These are phyloP conservation scores for Bursaphelenchus mucronatus DNA, from an alignment of 1,140 invertebrate genomes.

Conservation along the genomic window DNA sequence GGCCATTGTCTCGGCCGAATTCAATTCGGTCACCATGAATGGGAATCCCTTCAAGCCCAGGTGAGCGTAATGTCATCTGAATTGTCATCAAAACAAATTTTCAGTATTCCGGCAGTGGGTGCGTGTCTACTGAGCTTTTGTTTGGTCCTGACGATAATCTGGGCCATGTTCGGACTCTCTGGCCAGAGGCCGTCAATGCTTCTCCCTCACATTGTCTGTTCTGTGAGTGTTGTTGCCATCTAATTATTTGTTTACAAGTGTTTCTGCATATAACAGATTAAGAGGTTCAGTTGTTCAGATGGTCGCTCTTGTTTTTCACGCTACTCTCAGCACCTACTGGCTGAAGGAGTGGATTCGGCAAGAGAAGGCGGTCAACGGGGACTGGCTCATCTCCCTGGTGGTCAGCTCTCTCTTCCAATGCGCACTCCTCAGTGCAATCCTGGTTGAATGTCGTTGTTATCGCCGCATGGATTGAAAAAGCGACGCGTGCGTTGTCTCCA, in stretches of 20 bases:
- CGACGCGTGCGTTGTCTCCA: not conserved
- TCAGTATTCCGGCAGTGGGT: constrained; percentile 12
- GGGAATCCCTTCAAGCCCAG: constrained; percentile 10
- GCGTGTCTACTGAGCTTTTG: constrained; percentile 18
- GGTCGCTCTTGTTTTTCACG: constrained; percentile 8
- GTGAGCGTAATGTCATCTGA: not conserved
- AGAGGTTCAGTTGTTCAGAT: not conserved
- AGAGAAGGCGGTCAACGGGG: not conserved
- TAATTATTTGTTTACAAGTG: too few relatives aligned
- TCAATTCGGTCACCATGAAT: constrained; percentile 18
- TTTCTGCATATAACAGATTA: not conserved
- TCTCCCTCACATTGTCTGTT: constrained; percentile 23
- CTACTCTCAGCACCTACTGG: constrained; percentile 5
- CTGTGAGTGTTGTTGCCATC: constrained; percentile 15
- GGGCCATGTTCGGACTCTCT: constrained; percentile 22
- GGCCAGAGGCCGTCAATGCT: constrained; percentile 3
- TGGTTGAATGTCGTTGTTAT: constrained; percentile 10
- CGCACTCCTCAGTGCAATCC: constrained; percentile 6
- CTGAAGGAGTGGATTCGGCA: not conserved
- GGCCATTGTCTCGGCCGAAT: constrained; percentile 21
- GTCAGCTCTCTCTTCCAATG: constrained; percentile 2
- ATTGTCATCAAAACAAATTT: constrained; percentile 6
- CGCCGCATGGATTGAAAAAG: not conserved
- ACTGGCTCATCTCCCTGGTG: constrained; percentile 1
- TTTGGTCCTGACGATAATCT: constrained; percentile 14